phyloP scores from a whole-genome alignment of 92 coral and sea anemone genomes.

The Diadumene lineata region DNA sequence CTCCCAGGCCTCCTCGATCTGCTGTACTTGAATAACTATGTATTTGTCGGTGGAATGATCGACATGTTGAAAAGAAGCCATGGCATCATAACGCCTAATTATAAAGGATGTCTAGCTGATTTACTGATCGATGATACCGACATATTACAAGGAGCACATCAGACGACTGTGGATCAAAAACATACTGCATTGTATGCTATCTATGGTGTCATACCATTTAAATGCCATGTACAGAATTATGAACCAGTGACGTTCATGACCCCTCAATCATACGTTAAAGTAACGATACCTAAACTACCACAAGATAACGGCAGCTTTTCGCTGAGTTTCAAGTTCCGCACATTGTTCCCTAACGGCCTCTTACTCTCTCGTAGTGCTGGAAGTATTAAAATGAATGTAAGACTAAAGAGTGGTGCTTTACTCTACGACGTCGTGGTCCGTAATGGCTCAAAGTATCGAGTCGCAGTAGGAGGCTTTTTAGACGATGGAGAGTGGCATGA shows the following conservation, averaged over 20 bases:
- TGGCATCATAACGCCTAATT: slow-evolving; percentile 34
- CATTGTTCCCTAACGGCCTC: slow-evolving; percentile 71
- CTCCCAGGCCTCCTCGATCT: slow-evolving; percentile 36
- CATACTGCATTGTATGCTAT: slow-evolving; percentile 19
- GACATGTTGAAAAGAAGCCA: background rate
- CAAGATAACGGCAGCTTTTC: slow-evolving; percentile 66
- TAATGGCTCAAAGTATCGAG: slow-evolving; percentile 43
- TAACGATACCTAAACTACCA: slow-evolving; percentile 54
- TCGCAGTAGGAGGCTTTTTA: slow-evolving; percentile 58
- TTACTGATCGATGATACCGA: slow-evolving; percentile 52
- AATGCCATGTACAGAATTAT: slow-evolving; percentile 56
- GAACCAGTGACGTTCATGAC: slow-evolving; percentile 59
- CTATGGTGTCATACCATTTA: slow-evolving; percentile 48
- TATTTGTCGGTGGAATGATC: slow-evolving; percentile 78
- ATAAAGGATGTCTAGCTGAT: slow-evolving; percentile 74
- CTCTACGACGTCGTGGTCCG: slow-evolving; percentile 62
- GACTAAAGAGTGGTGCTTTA: slow-evolving; percentile 59
- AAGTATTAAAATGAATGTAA: slow-evolving; percentile 53
- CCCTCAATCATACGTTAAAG: slow-evolving; percentile 60
- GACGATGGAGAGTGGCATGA: slow-evolving; percentile 94
- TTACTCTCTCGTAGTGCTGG: slow-evolving; percentile 68
- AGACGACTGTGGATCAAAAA: background rate
- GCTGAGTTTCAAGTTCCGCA: slow-evolving; percentile 76
- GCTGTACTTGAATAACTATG: slow-evolving; percentile 48
- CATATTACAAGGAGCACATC: slow-evolving; percentile 44